These are phyloP conservation scores for Acrobasis consociella DNA, from an alignment of 2,888 invertebrate species.

Conservation along the genomic window DNA sequence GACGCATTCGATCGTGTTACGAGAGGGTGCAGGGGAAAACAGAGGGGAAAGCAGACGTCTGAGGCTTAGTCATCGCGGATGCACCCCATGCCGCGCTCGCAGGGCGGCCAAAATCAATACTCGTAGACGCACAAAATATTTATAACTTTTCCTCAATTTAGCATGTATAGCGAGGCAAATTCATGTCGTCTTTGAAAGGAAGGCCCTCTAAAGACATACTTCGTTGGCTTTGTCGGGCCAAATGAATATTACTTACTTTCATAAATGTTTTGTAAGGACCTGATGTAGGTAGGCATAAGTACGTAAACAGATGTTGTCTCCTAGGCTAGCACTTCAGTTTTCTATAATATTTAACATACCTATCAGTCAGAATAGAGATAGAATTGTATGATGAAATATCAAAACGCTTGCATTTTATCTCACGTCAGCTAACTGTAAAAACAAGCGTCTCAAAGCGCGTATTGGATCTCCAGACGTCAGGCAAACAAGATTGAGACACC, in stretches of 20 bases:
- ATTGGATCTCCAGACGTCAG: not conserved
- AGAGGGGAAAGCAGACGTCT: conserved; percentile 6
- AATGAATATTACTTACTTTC: too few species aligned
- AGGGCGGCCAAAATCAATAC: conserved; percentile 26
- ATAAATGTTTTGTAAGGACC: too few species aligned
- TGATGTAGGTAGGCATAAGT: too few species aligned
- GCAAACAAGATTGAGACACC: conserved; percentile 17
- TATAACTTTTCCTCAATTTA: conserved; percentile 11
- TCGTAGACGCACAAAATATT: conserved; percentile 21
- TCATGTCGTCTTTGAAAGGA: not conserved
- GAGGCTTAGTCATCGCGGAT: conserved; percentile 13
- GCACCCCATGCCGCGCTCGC: conserved; percentile 22
- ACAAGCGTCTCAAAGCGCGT: not conserved
- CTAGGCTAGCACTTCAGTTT: too few species aligned
- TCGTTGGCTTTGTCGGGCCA: too few species aligned
- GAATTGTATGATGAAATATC: too few species aligned
- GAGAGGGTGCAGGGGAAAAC: conserved; percentile 10
- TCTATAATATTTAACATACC: too few species aligned
- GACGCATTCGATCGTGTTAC: conserved; percentile 1
- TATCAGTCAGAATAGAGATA: too few species aligned
- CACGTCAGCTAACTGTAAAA: conserved; percentile 8
- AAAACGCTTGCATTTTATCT: not conserved
- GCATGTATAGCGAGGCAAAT: not conserved
- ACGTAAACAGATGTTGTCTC: too few species aligned
- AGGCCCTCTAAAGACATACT: too few species aligned